Evolutionary conservation across 2,797 vertebrate species (phyloP).

Genomic region (Antennarius maculatus): DNA sequence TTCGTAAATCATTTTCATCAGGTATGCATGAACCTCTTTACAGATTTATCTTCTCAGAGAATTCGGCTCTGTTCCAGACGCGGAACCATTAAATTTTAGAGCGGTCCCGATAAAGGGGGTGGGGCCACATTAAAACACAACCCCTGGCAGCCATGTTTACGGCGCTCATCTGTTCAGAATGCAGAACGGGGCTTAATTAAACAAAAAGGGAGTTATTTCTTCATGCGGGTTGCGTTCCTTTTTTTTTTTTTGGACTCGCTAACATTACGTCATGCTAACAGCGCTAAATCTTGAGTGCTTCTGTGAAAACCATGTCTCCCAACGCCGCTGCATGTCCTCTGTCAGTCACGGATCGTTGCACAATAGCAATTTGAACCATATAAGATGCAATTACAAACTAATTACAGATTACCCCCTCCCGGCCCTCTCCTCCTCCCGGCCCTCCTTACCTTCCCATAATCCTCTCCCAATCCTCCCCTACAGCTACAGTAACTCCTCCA

Average conservation of each 20-base stretch:
- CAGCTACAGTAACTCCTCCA: conserved; percentile 54
- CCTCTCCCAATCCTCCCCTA: conserved; percentile 57
- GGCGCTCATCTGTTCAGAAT: too few species aligned
- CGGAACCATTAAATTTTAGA: too few species aligned
- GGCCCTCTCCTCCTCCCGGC: conserved; percentile 42
- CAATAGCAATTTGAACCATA: conserved; percentile 41
- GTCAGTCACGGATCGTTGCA: conserved; percentile 50
- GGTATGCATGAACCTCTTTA: too few species aligned
- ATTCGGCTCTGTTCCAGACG: too few species aligned
- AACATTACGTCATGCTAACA: not conserved
- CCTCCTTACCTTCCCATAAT: conserved; percentile 63
- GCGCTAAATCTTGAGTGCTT: not conserved
- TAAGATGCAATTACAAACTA: conserved; percentile 66
- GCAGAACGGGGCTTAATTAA: too few species aligned
- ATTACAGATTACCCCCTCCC: conserved; percentile 64
- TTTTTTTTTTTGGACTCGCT: not conserved
- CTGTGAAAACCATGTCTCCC: conserved; percentile 20
- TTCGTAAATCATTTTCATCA: too few species aligned
- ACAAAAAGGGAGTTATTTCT: too few species aligned
- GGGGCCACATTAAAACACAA: too few species aligned
- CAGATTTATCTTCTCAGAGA: too few species aligned
- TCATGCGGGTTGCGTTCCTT: too few species aligned
- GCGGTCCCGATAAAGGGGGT: too few species aligned
- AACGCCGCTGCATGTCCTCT: conserved; percentile 26
- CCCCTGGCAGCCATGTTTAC: too few species aligned